A percentile compares a stretch with the other conserved stretches of the same genome.
Evolutionary conservation across 2,888 invertebrate species (phyloP).

Genomic region (Cerceris ruficornis): DNA sequence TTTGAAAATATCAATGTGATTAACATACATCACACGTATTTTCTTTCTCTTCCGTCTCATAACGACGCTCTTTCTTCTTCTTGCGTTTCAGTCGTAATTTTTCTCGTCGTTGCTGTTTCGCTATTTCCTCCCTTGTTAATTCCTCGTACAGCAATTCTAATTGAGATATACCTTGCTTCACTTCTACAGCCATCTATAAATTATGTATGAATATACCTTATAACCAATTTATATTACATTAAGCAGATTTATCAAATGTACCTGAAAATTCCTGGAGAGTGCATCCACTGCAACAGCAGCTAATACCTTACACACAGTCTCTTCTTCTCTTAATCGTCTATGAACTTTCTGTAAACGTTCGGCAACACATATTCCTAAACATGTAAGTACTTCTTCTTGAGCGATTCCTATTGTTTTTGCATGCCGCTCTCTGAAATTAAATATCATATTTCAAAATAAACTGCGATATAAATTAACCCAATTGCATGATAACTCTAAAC

Average conservation of each 20-base stretch:
- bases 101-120: slow-evolving; percentile 92
- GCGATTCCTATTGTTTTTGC: slow-evolving; percentile 98
- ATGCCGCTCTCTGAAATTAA: slow-evolving; percentile 89
- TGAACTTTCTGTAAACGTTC: slow-evolving; percentile 94
- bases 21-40: slow-evolving; percentile 81
- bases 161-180: slow-evolving; percentile 93
- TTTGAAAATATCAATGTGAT: not conserved
- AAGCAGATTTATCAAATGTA: slow-evolving; percentile 49
- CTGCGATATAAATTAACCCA: no score
- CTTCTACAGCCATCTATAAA: slow-evolving; percentile 90
- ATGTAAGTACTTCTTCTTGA: slow-evolving; percentile 97
- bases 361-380: slow-evolving; percentile 96
- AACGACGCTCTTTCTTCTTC: slow-evolving; percentile 88
- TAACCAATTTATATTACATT: not conserved
- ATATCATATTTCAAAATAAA: not conserved
- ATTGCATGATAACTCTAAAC: no score
- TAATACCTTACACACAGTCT: slow-evolving; percentile 96
- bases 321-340: slow-evolving; percentile 93
- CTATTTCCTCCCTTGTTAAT: slow-evolving; percentile 92
- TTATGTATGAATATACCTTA: slow-evolving; percentile 6
- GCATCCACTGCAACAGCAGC: slow-evolving; percentile 95
- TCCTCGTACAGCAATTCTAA: slow-evolving; percentile 94
- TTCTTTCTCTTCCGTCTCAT: slow-evolving; percentile 82
- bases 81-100: slow-evolving; percentile 91
- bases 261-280: slow-evolving; percentile 92